A percentile compares a stretch with the other conserved stretches of the same genome.
Evolutionary conservation across 2,888 invertebrate species (phyloP).

Genomic region (Opisthograptis luteolata): DNA sequence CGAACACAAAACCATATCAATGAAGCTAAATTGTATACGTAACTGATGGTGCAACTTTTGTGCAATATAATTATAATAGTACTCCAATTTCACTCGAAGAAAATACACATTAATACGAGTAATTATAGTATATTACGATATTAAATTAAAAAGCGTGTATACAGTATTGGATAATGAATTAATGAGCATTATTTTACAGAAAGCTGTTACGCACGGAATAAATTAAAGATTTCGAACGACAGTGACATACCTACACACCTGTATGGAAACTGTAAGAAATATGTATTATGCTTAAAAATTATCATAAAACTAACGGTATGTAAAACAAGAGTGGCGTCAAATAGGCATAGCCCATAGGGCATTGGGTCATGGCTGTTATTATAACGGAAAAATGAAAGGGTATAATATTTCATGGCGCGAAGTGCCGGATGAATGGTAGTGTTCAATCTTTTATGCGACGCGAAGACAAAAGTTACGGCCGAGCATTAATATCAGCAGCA

Average conservation of each 20-base stretch:
- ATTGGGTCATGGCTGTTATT: constrained; percentile 43
- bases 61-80: neutral
- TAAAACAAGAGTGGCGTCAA: constrained; percentile 40
- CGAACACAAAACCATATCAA: constrained; percentile 46
- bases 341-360: constrained; percentile 43
- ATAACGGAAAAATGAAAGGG: constrained; percentile 43
- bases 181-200: constrained; percentile 1
- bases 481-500: constrained; percentile 30
- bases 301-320: constrained; percentile 51
- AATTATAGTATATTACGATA: constrained; percentile 5
- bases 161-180: constrained; percentile 1
- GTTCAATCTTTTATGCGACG: constrained; percentile 30
- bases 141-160: neutral
- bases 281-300: constrained; percentile 45
- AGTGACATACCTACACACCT: constrained; percentile 2
- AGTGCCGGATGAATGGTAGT: constrained; percentile 28
- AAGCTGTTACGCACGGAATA: constrained; percentile 3
- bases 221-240: constrained; percentile 2
- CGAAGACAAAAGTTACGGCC: constrained; percentile 35
- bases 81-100: constrained; percentile 1
- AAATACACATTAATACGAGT: neutral
- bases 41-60: constrained; percentile 23
- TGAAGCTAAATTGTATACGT: constrained; percentile 41
- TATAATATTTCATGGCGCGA: constrained; percentile 29
- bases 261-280: constrained; percentile 28